Percentiles rank a stretch among this genome's conserved stretches.
phyloP scores from a whole-genome alignment of 2,797 vertebrate genomes.

The Siniperca undulata region DNA sequence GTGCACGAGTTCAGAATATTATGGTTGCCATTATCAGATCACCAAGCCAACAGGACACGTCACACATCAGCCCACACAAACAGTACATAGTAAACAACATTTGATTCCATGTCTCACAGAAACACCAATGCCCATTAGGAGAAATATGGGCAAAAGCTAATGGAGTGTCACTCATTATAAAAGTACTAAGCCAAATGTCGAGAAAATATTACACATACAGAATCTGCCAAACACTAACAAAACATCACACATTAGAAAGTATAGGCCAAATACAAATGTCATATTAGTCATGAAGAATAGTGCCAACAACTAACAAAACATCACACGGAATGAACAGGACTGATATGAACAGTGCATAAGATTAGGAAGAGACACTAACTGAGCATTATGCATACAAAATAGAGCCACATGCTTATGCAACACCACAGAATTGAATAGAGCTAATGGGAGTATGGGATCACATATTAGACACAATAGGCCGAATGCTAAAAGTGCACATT shows the following conservation, averaged over 20 bases:
- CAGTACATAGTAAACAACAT: constrained; percentile 63
- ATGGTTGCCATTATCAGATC: constrained; percentile 69
- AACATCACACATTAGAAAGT: constrained; percentile 38
- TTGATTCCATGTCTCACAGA: constrained; percentile 60
- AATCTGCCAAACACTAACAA: constrained; percentile 32
- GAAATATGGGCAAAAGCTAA: constrained; percentile 59
- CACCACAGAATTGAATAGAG: constrained; percentile 40
- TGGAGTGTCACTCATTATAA: constrained; percentile 63
- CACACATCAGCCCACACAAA: constrained; percentile 71
- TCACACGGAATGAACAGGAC: constrained; percentile 18
- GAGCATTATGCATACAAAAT: constrained; percentile 24
- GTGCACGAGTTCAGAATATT: constrained; percentile 70
- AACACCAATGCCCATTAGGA: constrained; percentile 59
- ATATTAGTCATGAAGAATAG: constrained; percentile 38
- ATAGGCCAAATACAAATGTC: constrained; percentile 40
- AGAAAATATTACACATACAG: constrained; percentile 39
- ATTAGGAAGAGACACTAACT: constrained; percentile 17
- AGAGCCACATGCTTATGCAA: constrained; percentile 21
- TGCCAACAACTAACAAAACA: constrained; percentile 43
- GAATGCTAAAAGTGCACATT: constrained; percentile 27
- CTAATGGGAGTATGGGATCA: constrained; percentile 52
- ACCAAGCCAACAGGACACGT: constrained; percentile 49
- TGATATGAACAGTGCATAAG: constrained; percentile 23
- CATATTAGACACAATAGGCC: constrained; percentile 28
- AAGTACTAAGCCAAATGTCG: constrained; percentile 51